A percentile compares a stretch with the other conserved stretches of the same genome.
These are phyloP conservation scores for Spea multiplicata DNA, from an alignment of 2,113 vertebrate species.

Conservation along the genomic window DNA sequence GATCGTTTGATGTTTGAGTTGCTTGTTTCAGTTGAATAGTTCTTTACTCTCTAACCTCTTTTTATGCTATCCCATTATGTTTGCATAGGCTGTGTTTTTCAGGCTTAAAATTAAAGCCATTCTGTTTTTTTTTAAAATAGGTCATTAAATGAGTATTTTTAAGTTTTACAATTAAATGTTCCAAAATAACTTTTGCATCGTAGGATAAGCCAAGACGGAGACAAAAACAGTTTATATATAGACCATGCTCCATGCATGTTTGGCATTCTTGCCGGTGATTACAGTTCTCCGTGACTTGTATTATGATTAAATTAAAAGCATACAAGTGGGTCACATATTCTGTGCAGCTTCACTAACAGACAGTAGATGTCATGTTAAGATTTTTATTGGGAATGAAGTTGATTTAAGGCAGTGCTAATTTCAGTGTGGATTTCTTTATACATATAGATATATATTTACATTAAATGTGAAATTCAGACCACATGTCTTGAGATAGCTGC, in stretches of 20 bases:
- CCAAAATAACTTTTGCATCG: conserved; percentile 34
- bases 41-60: neutral
- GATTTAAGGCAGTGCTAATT: conserved; percentile 6
- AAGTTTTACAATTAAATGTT: conserved; percentile 41
- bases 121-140: conserved; percentile 46
- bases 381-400: neutral
- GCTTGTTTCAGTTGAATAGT: conserved; percentile 29
- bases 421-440: neutral
- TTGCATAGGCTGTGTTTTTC: conserved; percentile 34
- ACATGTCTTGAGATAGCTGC: neutral
- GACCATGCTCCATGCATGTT: conserved; percentile 56
- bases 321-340: conserved; percentile 57
- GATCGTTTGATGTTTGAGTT: neutral
- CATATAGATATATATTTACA: neutral
- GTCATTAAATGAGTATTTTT: conserved; percentile 40
- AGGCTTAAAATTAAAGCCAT: conserved; percentile 45
- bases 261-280: conserved; percentile 60
- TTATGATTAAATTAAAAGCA: conserved; percentile 60
- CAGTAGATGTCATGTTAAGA: conserved; percentile 46
- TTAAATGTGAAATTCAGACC: neutral
- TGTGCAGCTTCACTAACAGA: conserved; percentile 50
- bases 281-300: conserved; percentile 61
- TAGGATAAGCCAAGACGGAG: conserved; percentile 53
- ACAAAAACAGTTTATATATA: conserved; percentile 62
- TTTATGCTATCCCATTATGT: conserved; percentile 23